phyloP scores from a whole-genome alignment of 1,140 invertebrate genomes.

The Drosophila gunungcola region DNA sequence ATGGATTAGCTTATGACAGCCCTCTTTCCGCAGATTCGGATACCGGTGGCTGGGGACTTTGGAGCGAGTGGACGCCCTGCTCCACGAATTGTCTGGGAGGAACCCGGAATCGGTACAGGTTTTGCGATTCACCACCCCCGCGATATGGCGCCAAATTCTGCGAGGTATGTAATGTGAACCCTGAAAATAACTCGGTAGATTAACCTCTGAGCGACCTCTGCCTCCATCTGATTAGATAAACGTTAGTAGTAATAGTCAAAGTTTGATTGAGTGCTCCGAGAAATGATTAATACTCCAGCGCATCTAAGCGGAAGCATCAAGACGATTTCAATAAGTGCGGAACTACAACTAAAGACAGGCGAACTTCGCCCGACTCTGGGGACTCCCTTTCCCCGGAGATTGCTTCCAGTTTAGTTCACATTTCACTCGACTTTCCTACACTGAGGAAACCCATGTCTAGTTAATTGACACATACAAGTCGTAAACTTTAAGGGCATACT shows the following conservation, averaged over 20 bases:
- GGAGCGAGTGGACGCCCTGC: slow-evolving; percentile 93
- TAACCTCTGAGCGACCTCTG: slow-evolving; percentile 41
- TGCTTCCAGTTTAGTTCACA: slow-evolving; percentile 57
- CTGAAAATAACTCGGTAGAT: slow-evolving; percentile 25
- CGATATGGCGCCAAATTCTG: slow-evolving; percentile 93
- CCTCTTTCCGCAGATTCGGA: slow-evolving; percentile 87
- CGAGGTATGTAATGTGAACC: slow-evolving; percentile 86
- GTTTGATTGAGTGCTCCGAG: slow-evolving; percentile 42
- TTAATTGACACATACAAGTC: too few species aligned
- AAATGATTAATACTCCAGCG: slow-evolving; percentile 40
- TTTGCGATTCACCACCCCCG: slow-evolving; percentile 93
- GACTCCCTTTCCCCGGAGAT: slow-evolving; percentile 29
- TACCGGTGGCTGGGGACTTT: slow-evolving; percentile 91
- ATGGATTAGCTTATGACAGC: slow-evolving; percentile 9
- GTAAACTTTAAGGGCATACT: too few species aligned
- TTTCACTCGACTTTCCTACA: slow-evolving; percentile 38
- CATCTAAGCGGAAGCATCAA: slow-evolving; percentile 13
- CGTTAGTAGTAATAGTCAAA: slow-evolving; percentile 48
- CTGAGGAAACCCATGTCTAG: not conserved
- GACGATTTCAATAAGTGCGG: slow-evolving; percentile 45
- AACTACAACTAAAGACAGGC: slow-evolving; percentile 21
- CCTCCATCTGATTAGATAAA: slow-evolving; percentile 29
- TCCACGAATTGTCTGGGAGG: slow-evolving; percentile 92
- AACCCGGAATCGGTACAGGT: slow-evolving; percentile 91
- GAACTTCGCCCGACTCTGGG: slow-evolving; percentile 18